Percentiles rank a stretch among this genome's conserved stretches.
Conservation (phyloP, 2,113 vertebrate genomes). For the Motacilla alba region DNA sequence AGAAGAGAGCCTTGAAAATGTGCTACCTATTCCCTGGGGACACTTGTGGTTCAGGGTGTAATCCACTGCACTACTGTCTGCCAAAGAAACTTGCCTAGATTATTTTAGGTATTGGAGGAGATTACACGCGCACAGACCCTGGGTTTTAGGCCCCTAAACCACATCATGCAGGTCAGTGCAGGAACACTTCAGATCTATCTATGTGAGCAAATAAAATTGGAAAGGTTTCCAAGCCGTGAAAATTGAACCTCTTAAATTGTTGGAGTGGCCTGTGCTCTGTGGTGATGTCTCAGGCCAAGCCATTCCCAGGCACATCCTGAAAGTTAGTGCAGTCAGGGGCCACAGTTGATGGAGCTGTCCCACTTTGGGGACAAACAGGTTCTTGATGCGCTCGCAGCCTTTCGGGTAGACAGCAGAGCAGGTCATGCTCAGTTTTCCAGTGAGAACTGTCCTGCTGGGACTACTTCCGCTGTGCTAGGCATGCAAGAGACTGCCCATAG, state of each 20-base stretch:
- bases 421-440: background rate
- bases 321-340: background rate
- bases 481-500: background rate
- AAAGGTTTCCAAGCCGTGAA: background rate
- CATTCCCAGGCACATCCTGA: background rate
- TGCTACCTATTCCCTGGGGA: conserved; percentile 28
- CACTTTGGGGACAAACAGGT: fast-evolving
- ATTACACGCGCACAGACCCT: background rate
- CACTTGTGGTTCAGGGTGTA: conserved; percentile 37
- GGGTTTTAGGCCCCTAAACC: background rate
- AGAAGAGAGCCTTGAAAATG: background rate
- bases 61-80: conserved; percentile 24
- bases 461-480: background rate
- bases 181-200: background rate
- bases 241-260: background rate
- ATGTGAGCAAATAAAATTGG: background rate
- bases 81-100: conserved; percentile 26
- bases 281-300: background rate
- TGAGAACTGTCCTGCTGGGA: background rate
- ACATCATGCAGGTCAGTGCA: background rate
- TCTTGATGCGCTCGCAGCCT: background rate
- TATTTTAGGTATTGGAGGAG: background rate
- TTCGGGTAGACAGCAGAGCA: background rate
- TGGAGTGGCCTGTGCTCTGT: background rate
- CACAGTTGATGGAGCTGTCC: background rate